Base-by-base conservation (phyloP, 1,140 invertebrate species). In the Drosophila ambigua region DNA sequence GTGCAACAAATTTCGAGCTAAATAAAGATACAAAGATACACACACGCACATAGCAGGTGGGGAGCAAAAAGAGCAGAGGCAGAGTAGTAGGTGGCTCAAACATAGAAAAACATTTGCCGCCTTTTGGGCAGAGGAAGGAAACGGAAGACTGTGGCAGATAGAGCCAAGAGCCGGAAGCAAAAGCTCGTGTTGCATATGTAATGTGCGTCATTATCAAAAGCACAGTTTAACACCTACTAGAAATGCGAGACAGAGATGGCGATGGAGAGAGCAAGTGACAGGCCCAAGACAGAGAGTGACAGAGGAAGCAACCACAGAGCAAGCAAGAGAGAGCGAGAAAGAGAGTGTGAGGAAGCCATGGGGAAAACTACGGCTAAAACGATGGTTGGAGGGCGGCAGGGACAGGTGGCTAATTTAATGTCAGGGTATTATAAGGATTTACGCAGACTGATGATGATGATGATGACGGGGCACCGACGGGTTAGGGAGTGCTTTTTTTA, bases 121-220 rank as follows among this genome's bases (percentile, higher is more conserved):
- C 28, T 31, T 50, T 48, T 16, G 63, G 72, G 53, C 61, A 39
- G 49, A 26, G 7, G 31, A 43, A 61, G 44, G 20, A 28, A 15
- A 13, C 15, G 35, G 62, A 5, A 4, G 9, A 39, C 15, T 28
- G n/a, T n/a, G 39, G 55, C n/a, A 43, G 5, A n/a, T n/a, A 24
- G 24, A 44, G 46, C 48, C 53, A 48, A 46, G 58, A 61, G 45
- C 49, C 48, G 60, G 59, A 35, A 75, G 41, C 63, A 63, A 58
- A 60, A 51, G 63, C 68, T 74, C 77, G 57, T 59, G 76, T 71
- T 73, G 80, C 80, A 84, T 84, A 77, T 85, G 80, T 77, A 84
- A 85, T 84, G 63, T 79, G 43, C 68, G 65, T 78, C 81, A 82
- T 78, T 75, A 82, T 78, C 58, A 88, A 39, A 39, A 88, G 74